A percentile compares a stretch with the other conserved stretches of the same genome.
Evolutionary conservation across 2,797 vertebrate species (phyloP).

Genomic region (Steatocranus sp.): DNA sequence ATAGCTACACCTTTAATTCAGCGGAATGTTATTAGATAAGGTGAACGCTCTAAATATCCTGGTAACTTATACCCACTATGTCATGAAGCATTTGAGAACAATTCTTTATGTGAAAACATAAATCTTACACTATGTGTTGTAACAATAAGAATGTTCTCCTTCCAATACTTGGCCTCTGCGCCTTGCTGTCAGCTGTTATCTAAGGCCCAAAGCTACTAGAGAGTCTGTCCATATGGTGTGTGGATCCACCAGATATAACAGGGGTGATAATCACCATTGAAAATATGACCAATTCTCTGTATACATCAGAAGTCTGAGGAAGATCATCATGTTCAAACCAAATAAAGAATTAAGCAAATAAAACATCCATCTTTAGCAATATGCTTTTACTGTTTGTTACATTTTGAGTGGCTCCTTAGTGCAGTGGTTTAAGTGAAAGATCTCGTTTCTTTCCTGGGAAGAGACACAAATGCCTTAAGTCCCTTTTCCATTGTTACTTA

Average conservation of each 20-base stretch:
- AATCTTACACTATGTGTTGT: background rate
- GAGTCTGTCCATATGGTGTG: background rate
- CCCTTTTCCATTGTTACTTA: background rate
- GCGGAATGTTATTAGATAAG: background rate
- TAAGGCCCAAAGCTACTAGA: background rate
- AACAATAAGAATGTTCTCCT: background rate
- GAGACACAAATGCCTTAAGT: background rate
- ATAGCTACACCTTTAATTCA: background rate
- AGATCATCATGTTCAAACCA: background rate
- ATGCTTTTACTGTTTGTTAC: background rate
- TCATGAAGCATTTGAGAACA: background rate
- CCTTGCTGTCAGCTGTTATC: background rate
- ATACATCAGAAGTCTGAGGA: background rate
- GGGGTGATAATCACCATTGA: background rate
- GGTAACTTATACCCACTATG: background rate
- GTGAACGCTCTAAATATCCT: rapidly evolving
- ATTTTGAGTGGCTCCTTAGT: rapidly evolving
- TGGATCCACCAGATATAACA: background rate
- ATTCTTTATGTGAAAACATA: background rate
- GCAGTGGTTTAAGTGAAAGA: background rate
- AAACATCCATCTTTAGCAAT: background rate
- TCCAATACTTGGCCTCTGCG: background rate
- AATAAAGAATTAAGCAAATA: background rate
- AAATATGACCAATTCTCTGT: background rate
- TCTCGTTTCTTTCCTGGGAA: background rate